Base-by-base conservation (phyloP, 2,113 vertebrate genomes). In the Forbesichthys papilliferus region DNA sequence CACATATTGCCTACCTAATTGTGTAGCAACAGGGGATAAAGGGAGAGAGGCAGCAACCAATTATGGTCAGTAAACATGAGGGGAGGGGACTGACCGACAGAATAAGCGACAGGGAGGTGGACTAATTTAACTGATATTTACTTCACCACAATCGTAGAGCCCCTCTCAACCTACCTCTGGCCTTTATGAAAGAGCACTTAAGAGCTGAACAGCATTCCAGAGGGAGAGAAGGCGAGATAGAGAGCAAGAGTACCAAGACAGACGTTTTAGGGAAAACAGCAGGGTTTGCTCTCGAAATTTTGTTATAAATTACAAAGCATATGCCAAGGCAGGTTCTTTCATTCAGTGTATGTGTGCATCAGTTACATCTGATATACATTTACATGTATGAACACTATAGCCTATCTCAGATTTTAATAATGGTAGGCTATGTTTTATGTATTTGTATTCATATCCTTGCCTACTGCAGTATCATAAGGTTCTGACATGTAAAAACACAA, bases 191-290 rank as follows among this genome's bases (percentile, higher is more conserved):
- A 90, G 85, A 87, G 82, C 86, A 84, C 90, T 91, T 81, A 66
- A 91, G 77, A 66, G 74, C 66, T 90, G 85, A 87, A 87, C 80
- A 89, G 84, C 92, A 92, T 92, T 93, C 92, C 90, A 73, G 73
- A 80, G 78, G 64, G 75, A 79, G 59, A 82, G 36, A 74, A 86
- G 20, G 20, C 20, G 20, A 20, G 27, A 27, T 27, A 27, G 27
- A 27, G 27, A 27, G 27, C 27, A 2, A 3, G 1, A 3, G 71
- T 84, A 85, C 84, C 81, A 83, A 74, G 85, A 87, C 66, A 27
- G 73, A 79, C 36, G 36, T 42, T 42, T 42, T 27, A 27, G 27
- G 27, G 27, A 27, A 27, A 27, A 3, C 27, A 27, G 27, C 27
- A 27, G 27, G 27, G 2, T 27, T 27, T 27, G 27, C 27, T 27